These are phyloP conservation scores for Vulpes ferrilata DNA, from an alignment of 2,113 vertebrate species.

Conservation along the genomic window DNA sequence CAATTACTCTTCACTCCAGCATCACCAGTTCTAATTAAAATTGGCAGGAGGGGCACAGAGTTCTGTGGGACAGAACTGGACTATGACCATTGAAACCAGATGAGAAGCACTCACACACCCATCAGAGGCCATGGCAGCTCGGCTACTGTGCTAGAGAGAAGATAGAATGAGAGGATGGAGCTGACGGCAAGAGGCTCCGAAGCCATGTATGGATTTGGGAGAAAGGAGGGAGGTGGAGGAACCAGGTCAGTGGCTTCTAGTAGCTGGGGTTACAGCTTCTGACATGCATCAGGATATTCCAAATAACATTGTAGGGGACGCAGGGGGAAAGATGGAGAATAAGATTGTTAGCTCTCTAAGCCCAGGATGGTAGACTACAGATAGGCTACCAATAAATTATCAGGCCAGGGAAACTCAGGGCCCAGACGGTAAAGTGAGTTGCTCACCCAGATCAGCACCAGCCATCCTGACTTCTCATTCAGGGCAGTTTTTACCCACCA, in stretches of 20 bases:
- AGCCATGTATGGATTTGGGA: background rate
- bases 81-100: background rate
- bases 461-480: background rate
- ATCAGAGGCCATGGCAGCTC: background rate
- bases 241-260: background rate
- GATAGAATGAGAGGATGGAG: background rate
- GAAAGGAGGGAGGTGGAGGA: background rate
- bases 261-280: background rate
- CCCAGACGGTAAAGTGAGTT: background rate
- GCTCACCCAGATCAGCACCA: background rate
- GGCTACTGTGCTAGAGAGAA: background rate
- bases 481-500: too few species aligned
- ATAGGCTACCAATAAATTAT: accelerated
- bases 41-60: background rate
- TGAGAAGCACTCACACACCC: background rate
- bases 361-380: background rate
- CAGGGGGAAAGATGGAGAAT: background rate
- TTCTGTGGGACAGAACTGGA: background rate
- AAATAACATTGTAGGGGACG: background rate
- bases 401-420: background rate
- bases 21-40: background rate
- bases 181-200: background rate
- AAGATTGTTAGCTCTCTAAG: background rate
- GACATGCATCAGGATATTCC: too few species aligned
- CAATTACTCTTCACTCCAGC: background rate